These are phyloP conservation scores for Ophthalmolycus amberensis DNA, from an alignment of 2,113 vertebrate species.

Conservation along the genomic window DNA sequence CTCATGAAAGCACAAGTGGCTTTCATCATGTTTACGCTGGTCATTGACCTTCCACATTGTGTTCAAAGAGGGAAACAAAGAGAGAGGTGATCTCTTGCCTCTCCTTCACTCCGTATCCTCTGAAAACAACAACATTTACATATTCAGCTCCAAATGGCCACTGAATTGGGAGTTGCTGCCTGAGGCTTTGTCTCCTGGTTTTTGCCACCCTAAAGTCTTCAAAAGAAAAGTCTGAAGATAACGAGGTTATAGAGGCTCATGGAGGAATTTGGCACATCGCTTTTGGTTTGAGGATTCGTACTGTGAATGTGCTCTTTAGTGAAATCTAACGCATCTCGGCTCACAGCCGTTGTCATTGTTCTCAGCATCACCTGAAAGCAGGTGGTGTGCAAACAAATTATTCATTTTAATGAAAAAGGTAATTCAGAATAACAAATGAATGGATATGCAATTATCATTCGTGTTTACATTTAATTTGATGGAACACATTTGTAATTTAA, in stretches of 20 bases:
- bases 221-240: neutral
- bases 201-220: neutral
- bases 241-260: neutral
- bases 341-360: neutral
- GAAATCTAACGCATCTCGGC: neutral
- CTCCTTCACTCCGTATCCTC: neutral
- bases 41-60: neutral
- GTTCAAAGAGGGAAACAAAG: neutral
- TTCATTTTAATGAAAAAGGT: neutral
- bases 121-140: slow-evolving; percentile 17
- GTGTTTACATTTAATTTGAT: neutral
- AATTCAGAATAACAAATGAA: neutral
- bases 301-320: neutral
- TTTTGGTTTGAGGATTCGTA: neutral
- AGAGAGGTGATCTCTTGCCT: neutral
- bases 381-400: neutral
- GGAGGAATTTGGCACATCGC: neutral
- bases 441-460: neutral
- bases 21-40: neutral
- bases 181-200: neutral
- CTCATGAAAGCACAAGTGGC: neutral
- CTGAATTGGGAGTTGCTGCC: neutral
- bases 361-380: neutral
- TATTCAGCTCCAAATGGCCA: neutral
- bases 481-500: slow-evolving; percentile 2